Conservation (phyloP, 2,113 vertebrate genomes). For the Rhinoderma darwinii region DNA sequence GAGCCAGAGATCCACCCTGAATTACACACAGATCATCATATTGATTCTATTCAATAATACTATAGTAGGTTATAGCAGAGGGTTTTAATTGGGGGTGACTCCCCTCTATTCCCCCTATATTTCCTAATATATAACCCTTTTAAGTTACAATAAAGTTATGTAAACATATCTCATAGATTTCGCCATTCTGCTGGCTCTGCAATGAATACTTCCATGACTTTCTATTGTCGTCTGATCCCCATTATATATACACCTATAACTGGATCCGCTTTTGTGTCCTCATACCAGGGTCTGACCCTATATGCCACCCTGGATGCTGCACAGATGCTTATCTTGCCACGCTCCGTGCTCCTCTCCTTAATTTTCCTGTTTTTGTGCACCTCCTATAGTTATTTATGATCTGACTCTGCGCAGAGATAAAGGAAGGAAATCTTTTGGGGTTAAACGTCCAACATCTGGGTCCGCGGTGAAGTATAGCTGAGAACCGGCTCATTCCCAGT, state of each 20-base stretch:
- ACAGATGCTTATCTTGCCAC: not conserved
- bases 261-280: not conserved
- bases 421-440: slow-evolving; percentile 47
- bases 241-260: too few species aligned
- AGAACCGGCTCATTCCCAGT: not conserved
- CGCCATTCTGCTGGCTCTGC: too few species aligned
- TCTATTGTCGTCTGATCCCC: not conserved
- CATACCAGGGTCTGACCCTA: not conserved
- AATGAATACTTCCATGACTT: too few species aligned
- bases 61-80: too few species aligned
- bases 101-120: too few species aligned
- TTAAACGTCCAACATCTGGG: slow-evolving; percentile 39
- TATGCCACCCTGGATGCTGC: not conserved
- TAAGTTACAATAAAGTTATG: too few species aligned
- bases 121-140: too few species aligned
- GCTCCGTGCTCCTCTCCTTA: not conserved
- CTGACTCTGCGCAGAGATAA: not conserved
- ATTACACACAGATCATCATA: not conserved
- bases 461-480: not conserved
- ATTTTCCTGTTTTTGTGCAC: not conserved
- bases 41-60: not conserved
- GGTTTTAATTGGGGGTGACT: too few species aligned
- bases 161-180: too few species aligned
- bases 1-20: not conserved
- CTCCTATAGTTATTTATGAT: slow-evolving; percentile 26